These are phyloP conservation scores for Megathymus violae DNA, from an alignment of 1,140 invertebrate species.

Conservation along the genomic window DNA sequence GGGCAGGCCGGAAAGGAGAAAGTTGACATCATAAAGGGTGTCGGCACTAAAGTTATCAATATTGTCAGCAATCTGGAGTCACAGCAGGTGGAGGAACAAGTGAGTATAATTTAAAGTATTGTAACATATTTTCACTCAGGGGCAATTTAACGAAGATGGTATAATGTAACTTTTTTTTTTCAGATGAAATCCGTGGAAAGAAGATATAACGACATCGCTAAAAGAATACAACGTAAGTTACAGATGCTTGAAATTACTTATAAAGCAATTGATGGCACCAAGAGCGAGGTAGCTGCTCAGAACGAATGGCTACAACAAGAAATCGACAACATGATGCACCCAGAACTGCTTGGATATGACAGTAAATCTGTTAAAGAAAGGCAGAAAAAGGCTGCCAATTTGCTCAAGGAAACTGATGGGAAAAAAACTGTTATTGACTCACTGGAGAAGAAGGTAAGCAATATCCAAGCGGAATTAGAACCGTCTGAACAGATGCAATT, in stretches of 20 bases:
- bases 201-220: constrained; percentile 91
- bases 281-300: constrained; percentile 89
- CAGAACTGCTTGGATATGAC: constrained; percentile 89
- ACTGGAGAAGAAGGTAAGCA: constrained; percentile 91
- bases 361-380: constrained; percentile 89
- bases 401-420: constrained; percentile 92
- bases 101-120: constrained; percentile 52
- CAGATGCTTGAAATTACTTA: constrained; percentile 91
- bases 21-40: constrained; percentile 87
- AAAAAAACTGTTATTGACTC: constrained; percentile 93
- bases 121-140: no score
- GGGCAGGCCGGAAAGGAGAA: constrained; percentile 87
- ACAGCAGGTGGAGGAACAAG: constrained; percentile 95
- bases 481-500: constrained; percentile 89
- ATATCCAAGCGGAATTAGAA: constrained; percentile 94
- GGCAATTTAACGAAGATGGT: no score
- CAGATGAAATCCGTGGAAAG: constrained; percentile 92
- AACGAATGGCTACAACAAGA: constrained; percentile 92
- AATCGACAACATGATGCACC: constrained; percentile 87
- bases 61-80: constrained; percentile 93
- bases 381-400: constrained; percentile 87
- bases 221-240: constrained; percentile 92
- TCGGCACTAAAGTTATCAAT: constrained; percentile 89
- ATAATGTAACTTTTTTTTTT: constrained; percentile 60
- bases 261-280: constrained; percentile 91